phyloP scores from a whole-genome alignment of 2,888 invertebrate genomes.

The Brachyopa scutellaris region DNA sequence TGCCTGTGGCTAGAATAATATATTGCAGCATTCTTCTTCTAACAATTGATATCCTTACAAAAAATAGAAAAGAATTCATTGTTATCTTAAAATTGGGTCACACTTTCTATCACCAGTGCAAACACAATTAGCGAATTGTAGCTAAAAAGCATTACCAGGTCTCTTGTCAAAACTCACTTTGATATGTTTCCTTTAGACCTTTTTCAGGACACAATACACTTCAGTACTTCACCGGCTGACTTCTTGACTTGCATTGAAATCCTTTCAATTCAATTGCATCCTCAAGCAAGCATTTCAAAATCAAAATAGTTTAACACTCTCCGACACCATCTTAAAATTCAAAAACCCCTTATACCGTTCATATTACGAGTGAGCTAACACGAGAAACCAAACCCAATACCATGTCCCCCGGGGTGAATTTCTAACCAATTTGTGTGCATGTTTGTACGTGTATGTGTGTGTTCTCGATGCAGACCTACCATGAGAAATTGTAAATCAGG shows the following conservation, averaged over 20 bases:
- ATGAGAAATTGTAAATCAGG: conserved; percentile 65
- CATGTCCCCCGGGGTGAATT: conserved; percentile 54
- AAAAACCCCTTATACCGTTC: conserved; percentile 18
- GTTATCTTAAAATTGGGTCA: conserved; percentile 20
- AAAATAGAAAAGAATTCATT: neutral
- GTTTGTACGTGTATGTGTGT: neutral
- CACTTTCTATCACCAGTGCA: neutral
- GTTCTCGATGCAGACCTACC: conserved; percentile 9
- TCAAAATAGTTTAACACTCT: conserved; percentile 36
- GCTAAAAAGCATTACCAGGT: too few relatives aligned
- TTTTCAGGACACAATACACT: conserved; percentile 31
- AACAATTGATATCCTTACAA: neutral
- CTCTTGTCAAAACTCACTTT: conserved; percentile 25
- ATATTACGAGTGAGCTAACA: too few relatives aligned
- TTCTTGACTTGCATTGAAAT: conserved; percentile 53
- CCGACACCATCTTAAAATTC: conserved; percentile 44
- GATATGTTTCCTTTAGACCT: conserved; percentile 35
- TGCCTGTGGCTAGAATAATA: neutral
- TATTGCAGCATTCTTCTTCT: neutral
- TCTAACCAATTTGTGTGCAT: conserved; percentile 50
- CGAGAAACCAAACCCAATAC: conserved; percentile 25
- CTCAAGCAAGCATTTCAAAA: conserved; percentile 7
- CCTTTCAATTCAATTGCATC: conserved; percentile 45
- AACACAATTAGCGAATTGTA: neutral
- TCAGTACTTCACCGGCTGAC: conserved; percentile 34